A percentile compares a stretch with the other conserved stretches of the same genome.
phyloP scores from a whole-genome alignment of 2,797 vertebrate species.

The Sebastolobus altivelis region DNA sequence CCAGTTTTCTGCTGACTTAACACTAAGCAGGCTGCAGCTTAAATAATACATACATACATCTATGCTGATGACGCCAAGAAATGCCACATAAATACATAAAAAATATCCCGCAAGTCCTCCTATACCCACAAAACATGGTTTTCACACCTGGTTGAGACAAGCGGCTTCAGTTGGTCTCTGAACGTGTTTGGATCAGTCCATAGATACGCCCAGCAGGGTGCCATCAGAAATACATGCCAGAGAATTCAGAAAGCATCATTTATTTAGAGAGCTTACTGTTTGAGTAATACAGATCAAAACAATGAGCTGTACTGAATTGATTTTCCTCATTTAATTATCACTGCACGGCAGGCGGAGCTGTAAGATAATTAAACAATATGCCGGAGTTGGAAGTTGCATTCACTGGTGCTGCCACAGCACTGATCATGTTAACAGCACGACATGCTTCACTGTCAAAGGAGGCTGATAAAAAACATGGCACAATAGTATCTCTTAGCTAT shows the following conservation, averaged over 20 bases:
- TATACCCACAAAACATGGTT: neutral
- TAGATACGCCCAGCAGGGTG: conserved; percentile 37
- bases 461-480: conserved; percentile 38
- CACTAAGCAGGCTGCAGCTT: conserved; percentile 1
- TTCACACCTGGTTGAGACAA: conserved; percentile 16
- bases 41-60: conserved; percentile 11
- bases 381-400: conserved; percentile 42
- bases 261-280: conserved; percentile 63
- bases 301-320: conserved; percentile 63
- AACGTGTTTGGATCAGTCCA: conserved; percentile 43
- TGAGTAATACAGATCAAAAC: conserved; percentile 70
- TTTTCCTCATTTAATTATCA: conserved; percentile 62
- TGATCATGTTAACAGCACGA: conserved; percentile 40
- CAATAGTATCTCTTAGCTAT: conserved; percentile 46
- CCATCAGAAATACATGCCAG: conserved; percentile 46
- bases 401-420: conserved; percentile 25
- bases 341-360: conserved; percentile 34
- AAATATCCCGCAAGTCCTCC: neutral
- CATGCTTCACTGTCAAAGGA: conserved; percentile 49
- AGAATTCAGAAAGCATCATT: conserved; percentile 60
- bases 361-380: conserved; percentile 58
- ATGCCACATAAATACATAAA: conserved; percentile 14
- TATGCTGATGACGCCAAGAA: neutral
- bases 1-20: conserved; percentile 20
- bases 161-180: conserved; percentile 23